These are phyloP conservation scores for Serilophus lunatus DNA, from an alignment of 2,113 vertebrate species.

Conservation along the genomic window DNA sequence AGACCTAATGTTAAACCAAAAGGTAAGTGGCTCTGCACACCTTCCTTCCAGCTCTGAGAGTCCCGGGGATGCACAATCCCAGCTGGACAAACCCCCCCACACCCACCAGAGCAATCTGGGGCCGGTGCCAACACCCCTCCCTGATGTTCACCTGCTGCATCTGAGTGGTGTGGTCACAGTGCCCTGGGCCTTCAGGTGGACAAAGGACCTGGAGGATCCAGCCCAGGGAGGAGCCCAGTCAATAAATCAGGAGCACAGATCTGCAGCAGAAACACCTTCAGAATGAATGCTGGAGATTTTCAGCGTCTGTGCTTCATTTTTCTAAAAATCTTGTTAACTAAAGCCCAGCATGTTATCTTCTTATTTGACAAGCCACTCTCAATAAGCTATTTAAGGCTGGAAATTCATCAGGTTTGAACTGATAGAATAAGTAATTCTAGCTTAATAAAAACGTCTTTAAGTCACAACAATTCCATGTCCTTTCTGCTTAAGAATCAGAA, in stretches of 20 bases:
- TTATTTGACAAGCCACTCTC: conserved; percentile 14
- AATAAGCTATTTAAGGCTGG: conserved; percentile 27
- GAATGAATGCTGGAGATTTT: background rate
- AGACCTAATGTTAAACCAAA: background rate
- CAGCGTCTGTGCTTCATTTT: conserved; percentile 17
- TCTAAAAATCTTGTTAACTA: conserved; percentile 30
- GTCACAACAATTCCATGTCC: background rate
- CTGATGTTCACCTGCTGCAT: rapidly evolving
- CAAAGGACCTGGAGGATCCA: background rate
- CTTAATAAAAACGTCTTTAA: conserved; percentile 40
- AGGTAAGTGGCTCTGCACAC: background rate
- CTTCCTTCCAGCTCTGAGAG: background rate
- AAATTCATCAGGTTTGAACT: conserved; percentile 39
- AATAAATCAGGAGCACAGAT: background rate
- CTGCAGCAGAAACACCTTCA: background rate
- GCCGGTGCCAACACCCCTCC: rapidly evolving
- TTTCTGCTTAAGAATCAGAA: background rate
- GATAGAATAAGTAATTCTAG: conserved; percentile 1
- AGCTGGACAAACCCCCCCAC: background rate
- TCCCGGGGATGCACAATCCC: background rate
- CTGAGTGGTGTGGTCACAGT: rapidly evolving
- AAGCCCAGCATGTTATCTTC: conserved; percentile 24
- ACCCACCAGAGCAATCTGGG: background rate
- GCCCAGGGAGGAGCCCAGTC: background rate
- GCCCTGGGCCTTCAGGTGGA: background rate